Evolutionary conservation across 2,888 invertebrate genomes (phyloP).

Genomic region (Drosophila mimetica): DNA sequence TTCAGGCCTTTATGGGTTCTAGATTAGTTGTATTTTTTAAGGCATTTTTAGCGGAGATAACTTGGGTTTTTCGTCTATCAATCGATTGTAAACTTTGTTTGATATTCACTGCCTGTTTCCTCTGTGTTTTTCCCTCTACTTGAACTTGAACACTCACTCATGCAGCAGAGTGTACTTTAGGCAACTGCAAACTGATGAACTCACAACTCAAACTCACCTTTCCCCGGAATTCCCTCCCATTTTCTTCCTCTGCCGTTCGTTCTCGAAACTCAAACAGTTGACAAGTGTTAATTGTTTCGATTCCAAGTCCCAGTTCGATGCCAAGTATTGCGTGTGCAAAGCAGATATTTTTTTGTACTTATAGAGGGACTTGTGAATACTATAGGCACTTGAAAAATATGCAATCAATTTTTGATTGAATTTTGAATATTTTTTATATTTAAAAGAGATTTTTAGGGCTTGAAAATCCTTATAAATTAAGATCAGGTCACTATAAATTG

Average conservation of each 20-base stretch:
- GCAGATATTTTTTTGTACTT: not conserved
- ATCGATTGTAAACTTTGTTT: not conserved
- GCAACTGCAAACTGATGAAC: slow-evolving; percentile 8
- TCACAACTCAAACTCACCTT: slow-evolving; percentile 3
- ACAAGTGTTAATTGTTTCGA: slow-evolving; percentile 45
- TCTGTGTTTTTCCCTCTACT: not conserved
- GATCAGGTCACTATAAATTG: no score
- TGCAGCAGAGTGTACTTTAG: slow-evolving; percentile 5
- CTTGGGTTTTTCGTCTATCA: no score
- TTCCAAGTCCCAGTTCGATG: slow-evolving; percentile 2
- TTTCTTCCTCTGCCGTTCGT: no score
- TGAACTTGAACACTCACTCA: slow-evolving; percentile 1
- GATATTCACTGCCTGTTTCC: not conserved
- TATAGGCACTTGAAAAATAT: not conserved
- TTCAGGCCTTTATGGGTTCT: not conserved
- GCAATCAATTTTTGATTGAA: not conserved
- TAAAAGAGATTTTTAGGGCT: not conserved
- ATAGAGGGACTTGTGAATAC: not conserved
- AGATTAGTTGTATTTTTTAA: not conserved
- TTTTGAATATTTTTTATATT: not conserved
- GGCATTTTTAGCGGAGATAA: not conserved
- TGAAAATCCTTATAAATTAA: no score
- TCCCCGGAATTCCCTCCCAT: not conserved
- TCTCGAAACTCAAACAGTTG: slow-evolving; percentile 23
- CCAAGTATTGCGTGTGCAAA: slow-evolving; percentile 9